Evolutionary conservation across 2,797 vertebrate genomes (phyloP).

Genomic region (Hybognathus amarus): DNA sequence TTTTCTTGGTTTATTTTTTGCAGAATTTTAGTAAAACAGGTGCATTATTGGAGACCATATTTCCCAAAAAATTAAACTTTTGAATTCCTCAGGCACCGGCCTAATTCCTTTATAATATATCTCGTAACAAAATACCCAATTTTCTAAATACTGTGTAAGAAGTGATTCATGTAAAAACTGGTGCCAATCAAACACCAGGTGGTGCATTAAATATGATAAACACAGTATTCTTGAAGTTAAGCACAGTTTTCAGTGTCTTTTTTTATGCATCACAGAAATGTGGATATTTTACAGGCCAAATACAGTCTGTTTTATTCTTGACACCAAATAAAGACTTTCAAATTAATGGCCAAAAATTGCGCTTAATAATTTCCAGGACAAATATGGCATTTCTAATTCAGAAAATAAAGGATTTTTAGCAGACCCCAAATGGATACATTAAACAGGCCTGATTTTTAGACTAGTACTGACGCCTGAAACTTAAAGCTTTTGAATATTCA

Average conservation of each 20-base stretch:
- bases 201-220: neutral
- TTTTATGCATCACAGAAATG: neutral
- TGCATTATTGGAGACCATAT: neutral
- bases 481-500: too few relatives aligned
- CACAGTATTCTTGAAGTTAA: neutral
- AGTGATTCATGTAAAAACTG: neutral
- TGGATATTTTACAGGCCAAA: too few relatives aligned
- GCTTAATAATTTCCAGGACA: neutral
- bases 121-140: neutral
- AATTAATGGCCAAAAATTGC: neutral
- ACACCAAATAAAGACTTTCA: neutral
- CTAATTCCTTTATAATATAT: neutral
- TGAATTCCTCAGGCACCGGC: neutral
- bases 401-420: neutral
- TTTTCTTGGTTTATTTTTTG: too few relatives aligned
- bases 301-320: neutral
- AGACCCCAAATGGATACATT: neutral
- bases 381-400: neutral
- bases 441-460: neutral
- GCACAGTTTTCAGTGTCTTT: neutral
- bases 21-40: too few relatives aligned
- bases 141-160: neutral
- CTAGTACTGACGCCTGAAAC: neutral
- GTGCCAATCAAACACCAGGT: neutral
- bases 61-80: neutral